Evolutionary conservation across 2,797 vertebrate species (phyloP).

Genomic region (Danionella dracula): DNA sequence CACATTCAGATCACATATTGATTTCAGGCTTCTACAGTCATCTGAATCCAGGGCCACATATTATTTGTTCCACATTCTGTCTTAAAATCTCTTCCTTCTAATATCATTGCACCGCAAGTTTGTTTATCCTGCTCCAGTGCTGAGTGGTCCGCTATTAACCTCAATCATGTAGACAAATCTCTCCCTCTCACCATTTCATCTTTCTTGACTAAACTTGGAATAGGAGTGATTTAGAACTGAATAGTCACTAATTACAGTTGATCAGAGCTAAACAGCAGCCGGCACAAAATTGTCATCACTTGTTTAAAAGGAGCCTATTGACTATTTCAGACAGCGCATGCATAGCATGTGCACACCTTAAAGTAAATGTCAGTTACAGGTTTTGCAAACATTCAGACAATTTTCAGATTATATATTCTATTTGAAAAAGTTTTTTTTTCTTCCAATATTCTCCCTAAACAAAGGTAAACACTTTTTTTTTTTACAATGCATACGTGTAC

Average conservation of each 20-base stretch:
- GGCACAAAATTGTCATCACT: no score
- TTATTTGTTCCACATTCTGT: not conserved
- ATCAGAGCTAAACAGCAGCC: not conserved
- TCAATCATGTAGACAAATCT: slow-evolving; percentile 5
- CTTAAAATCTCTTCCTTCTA: not conserved
- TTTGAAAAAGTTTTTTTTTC: no score
- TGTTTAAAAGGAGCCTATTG: no score
- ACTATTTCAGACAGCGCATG: no score
- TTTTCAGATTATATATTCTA: no score
- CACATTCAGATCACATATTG: no score
- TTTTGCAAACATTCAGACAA: no score
- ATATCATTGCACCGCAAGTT: not conserved
- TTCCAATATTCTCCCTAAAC: no score
- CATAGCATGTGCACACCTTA: no score
- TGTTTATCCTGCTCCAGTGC: slow-evolving; percentile 15
- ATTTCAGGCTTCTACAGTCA: not conserved
- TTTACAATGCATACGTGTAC: no score
- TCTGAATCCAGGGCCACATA: not conserved
- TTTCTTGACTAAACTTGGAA: slow-evolving; percentile 6
- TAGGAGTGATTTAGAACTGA: not conserved
- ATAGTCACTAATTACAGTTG: slow-evolving; percentile 3
- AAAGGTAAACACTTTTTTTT: no score
- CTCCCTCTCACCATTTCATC: not conserved
- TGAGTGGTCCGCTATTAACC: slow-evolving; percentile 8
- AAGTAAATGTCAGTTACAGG: no score